Evolutionary conservation across 2,888 invertebrate genomes (phyloP).

Genomic region (Drosophila eohydei): DNA sequence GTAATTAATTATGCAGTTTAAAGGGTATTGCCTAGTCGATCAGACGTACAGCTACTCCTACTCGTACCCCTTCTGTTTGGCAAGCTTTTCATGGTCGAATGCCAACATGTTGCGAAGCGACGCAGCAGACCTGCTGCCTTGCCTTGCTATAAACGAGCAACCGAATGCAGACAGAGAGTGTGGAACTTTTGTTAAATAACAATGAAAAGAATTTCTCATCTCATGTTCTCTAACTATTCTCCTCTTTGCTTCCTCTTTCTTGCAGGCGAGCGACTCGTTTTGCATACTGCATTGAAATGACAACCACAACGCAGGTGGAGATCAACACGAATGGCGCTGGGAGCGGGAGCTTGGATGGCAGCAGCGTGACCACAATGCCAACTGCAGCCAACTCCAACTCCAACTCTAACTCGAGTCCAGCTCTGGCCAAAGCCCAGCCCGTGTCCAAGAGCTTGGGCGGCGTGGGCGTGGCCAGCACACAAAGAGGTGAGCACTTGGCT

Average conservation of each 20-base stretch:
- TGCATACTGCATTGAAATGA: constrained; percentile 56
- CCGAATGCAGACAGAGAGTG: constrained; percentile 15
- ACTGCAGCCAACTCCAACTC: constrained; percentile 18
- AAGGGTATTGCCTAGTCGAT: constrained; percentile 19
- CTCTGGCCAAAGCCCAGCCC: constrained; percentile 18
- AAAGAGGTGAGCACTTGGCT: constrained; percentile 61
- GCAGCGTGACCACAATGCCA: constrained; percentile 28
- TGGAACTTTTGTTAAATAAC: constrained; percentile 43
- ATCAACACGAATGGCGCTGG: constrained; percentile 45
- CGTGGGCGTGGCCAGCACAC: constrained; percentile 43
- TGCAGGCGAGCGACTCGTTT: constrained; percentile 36
- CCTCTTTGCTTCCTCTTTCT: constrained; percentile 21
- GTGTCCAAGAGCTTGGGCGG: constrained; percentile 36
- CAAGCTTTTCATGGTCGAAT: constrained; percentile 70
- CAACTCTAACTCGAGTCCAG: constrained; percentile 10
- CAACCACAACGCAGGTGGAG: constrained; percentile 70
- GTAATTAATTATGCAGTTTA: neutral
- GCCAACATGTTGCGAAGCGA: constrained; percentile 37
- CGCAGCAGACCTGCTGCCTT: constrained; percentile 1
- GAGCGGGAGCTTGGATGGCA: constrained; percentile 30
- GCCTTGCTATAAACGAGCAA: constrained; percentile 36
- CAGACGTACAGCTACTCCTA: neutral
- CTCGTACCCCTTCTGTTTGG: constrained; percentile 32
- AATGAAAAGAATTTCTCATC: constrained; percentile 35
- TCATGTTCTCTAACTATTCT: constrained; percentile 15